Evolutionary conservation across 2,797 vertebrate genomes (phyloP).

Genomic region (Sebastiscus tertius): DNA sequence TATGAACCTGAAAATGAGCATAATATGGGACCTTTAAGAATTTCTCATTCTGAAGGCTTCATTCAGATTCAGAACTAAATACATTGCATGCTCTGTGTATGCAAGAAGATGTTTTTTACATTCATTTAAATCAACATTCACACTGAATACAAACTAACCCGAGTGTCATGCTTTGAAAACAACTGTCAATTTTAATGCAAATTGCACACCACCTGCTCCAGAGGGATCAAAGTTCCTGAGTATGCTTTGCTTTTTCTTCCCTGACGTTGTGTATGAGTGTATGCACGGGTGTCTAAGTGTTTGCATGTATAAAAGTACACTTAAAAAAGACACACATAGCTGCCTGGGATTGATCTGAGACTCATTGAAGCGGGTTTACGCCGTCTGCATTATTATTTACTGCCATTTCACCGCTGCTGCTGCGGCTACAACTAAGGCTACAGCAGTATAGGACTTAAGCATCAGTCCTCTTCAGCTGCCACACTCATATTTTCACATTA

Average conservation of each 20-base stretch:
- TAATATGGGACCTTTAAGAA: too few relatives aligned
- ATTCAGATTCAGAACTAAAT: not conserved
- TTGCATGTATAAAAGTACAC: not conserved
- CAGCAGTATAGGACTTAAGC: slow-evolving; percentile 9
- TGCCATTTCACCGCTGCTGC: not conserved
- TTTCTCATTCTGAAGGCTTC: too few relatives aligned
- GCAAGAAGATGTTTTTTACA: slow-evolving; percentile 5
- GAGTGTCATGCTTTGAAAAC: slow-evolving; percentile 30
- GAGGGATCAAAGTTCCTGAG: not conserved
- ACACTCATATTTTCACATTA: slow-evolving; percentile 56
- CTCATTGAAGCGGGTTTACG: slow-evolving; percentile 16
- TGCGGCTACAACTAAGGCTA: slow-evolving; percentile 10
- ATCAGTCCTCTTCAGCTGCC: slow-evolving; percentile 28
- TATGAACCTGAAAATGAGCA: too few relatives aligned
- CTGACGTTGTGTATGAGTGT: not conserved
- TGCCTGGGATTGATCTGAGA: slow-evolving; percentile 25
- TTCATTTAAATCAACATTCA: slow-evolving; percentile 9
- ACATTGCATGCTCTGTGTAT: not conserved
- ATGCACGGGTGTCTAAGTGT: not conserved
- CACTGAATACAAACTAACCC: slow-evolving; percentile 24
- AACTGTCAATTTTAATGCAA: not conserved
- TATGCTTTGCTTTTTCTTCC: not conserved
- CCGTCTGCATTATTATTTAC: slow-evolving; percentile 38
- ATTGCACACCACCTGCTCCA: slow-evolving; percentile 38
- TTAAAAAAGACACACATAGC: not conserved